Evolutionary conservation across 2,888 invertebrate genomes (phyloP), one percentile per base, ranked within the genome.

Genomic region (Empis stercorea): DNA sequence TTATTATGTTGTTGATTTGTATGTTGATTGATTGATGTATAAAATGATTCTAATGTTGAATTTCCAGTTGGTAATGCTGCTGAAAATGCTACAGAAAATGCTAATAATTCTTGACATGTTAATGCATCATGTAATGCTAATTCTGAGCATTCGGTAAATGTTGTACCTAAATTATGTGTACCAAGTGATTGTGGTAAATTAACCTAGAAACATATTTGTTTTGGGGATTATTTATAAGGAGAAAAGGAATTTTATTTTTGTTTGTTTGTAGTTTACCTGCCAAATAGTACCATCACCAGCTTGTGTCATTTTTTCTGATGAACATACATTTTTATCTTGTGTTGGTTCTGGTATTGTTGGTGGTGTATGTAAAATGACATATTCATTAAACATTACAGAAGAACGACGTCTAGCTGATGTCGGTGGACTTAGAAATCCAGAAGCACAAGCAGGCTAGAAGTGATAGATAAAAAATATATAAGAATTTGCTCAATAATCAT

Each of bases 1-100:
- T 40, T 17, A 37, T 17, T 44, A 37, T 40, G 13, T 48, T 63
- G 13, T 20, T 34, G 34, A 3, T 17, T 13, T 16, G n/a, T 62
- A 6, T 41, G 40, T 41, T 85, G 86, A 10, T 84, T 83, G 42
- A 87, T 72, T 43, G 86, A 85, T 60, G 81, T 81, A 60, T 88
- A 82, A 67, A 88, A 86, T 0, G 86, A 83, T 62, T 88, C 87
- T 44, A 88, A 70, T 13, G 87, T 85, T 39, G 84, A 79, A 65
- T 87, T 87, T 16, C 88, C 87, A 5, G 92, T 91, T 3, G 92
- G 91, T 51, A 92, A 70, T 0, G 92, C 89, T 1, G 93, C 93
- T 52, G 91, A 89, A 46, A 94, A 77, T 1, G 92, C 92, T 10
- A 94, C 93, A 43, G 87, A 87, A 46, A 94, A 74, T n/a, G 93